Percentiles rank a stretch among this genome's conserved stretches.
phyloP scores from a whole-genome alignment of 2,113 vertebrate species.

The Meleagris gallopavo region DNA sequence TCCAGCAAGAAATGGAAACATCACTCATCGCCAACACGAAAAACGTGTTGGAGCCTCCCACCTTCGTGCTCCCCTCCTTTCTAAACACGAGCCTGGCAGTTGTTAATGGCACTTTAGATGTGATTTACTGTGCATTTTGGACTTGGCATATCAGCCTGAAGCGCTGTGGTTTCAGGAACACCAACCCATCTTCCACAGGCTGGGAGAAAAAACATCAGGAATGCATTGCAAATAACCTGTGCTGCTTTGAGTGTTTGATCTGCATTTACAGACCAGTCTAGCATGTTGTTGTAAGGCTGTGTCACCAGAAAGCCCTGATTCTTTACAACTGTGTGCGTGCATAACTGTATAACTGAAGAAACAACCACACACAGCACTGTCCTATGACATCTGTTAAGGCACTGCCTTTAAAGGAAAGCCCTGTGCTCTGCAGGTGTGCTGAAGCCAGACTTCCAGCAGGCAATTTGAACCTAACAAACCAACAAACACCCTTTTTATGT shows the following conservation, averaged over 20 bases:
- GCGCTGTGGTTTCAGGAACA: fast-evolving
- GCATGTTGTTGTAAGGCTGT: fast-evolving
- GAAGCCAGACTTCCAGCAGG: background rate
- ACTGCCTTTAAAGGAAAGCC: background rate
- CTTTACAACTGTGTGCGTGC: background rate
- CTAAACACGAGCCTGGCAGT: fast-evolving
- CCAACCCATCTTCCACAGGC: background rate
- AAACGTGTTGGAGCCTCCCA: background rate
- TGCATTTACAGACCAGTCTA: background rate
- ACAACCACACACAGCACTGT: background rate
- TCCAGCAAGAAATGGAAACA: background rate
- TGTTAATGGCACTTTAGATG: background rate
- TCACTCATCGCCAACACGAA: fast-evolving
- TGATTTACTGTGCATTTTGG: background rate
- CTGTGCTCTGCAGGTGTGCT: background rate
- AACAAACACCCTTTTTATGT: background rate
- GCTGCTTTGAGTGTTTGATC: background rate
- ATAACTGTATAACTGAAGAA: background rate
- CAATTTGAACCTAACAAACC: slow-evolving; percentile 1
- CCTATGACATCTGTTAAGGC: background rate
- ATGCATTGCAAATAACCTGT: fast-evolving
- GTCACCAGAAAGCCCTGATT: background rate
- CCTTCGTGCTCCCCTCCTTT: background rate
- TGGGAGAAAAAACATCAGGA: background rate
- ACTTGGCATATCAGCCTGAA: background rate